phyloP scores from a whole-genome alignment of 1,140 invertebrate genomes.

The Heliconius nattereri region DNA sequence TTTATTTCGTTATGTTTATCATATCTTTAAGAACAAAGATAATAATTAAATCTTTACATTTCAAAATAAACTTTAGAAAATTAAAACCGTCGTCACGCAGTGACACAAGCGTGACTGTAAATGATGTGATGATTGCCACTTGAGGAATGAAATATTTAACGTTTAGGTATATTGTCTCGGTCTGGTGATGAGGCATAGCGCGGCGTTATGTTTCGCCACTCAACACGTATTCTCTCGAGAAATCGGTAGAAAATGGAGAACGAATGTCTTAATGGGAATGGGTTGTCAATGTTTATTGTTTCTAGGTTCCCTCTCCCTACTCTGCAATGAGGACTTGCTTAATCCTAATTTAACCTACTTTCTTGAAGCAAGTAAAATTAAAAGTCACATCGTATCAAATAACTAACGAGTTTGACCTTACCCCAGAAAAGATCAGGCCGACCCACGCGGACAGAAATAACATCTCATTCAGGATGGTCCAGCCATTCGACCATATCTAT shows the following conservation, averaged over 20 bases:
- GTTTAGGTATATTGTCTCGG: no score
- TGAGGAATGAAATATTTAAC: no score
- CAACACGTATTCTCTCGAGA: not conserved
- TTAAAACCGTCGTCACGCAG: no score
- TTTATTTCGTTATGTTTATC: no score
- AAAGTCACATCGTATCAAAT: not conserved
- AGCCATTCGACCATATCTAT: not conserved
- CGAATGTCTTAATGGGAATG: no score
- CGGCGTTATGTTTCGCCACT: not conserved
- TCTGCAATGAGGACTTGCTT: not conserved
- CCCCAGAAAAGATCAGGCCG: not conserved
- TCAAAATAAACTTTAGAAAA: no score
- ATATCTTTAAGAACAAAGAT: no score
- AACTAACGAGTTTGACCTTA: constrained; percentile 2
- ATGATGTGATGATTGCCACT: not conserved
- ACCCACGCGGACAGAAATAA: not conserved
- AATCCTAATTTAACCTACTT: not conserved
- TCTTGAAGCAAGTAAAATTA: not conserved
- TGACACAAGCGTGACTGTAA: no score
- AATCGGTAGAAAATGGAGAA: not conserved
- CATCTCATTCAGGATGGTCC: not conserved
- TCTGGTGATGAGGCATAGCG: no score
- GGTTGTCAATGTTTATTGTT: no score
- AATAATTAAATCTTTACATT: no score
- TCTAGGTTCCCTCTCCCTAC: no score